Conservation (phyloP, 1,140 invertebrate genomes). For the Manduca sexta region DNA sequence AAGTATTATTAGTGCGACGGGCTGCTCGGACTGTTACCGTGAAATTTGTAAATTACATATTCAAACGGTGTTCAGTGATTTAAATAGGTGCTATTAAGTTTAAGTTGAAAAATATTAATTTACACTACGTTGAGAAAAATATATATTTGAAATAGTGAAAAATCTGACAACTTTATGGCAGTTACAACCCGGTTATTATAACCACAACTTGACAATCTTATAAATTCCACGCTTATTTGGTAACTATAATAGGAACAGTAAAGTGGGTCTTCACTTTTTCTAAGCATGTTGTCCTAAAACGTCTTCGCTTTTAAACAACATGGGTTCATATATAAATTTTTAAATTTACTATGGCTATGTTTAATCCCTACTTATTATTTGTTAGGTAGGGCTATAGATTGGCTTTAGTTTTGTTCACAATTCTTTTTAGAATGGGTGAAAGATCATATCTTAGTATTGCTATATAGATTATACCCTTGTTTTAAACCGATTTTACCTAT, state of each 20-base stretch:
- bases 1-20: background rate
- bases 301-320: too few relatives aligned
- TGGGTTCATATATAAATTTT: background rate
- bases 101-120: background rate
- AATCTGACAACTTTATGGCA: conserved; percentile 13
- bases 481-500: too few relatives aligned
- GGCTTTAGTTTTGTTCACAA: too few relatives aligned
- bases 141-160: background rate
- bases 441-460: too few relatives aligned
- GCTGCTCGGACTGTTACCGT: background rate
- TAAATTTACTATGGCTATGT: background rate
- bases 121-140: background rate
- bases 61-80: background rate
- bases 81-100: conserved; percentile 2
- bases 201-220: conserved; percentile 39
- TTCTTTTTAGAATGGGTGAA: too few relatives aligned
- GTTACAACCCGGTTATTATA: conserved; percentile 7
- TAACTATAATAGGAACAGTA: conserved; percentile 80
- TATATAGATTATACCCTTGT: too few relatives aligned
- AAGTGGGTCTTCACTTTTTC: conserved; percentile 63
- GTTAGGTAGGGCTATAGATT: too few relatives aligned
- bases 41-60: background rate
- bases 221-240: conserved; percentile 73
- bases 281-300: too few relatives aligned
- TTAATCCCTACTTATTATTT: too few relatives aligned